Percentiles rank a stretch among this genome's conserved stretches.
Evolutionary conservation across 2,888 invertebrate genomes (phyloP).

Genomic region (Vesta saturnalis): DNA sequence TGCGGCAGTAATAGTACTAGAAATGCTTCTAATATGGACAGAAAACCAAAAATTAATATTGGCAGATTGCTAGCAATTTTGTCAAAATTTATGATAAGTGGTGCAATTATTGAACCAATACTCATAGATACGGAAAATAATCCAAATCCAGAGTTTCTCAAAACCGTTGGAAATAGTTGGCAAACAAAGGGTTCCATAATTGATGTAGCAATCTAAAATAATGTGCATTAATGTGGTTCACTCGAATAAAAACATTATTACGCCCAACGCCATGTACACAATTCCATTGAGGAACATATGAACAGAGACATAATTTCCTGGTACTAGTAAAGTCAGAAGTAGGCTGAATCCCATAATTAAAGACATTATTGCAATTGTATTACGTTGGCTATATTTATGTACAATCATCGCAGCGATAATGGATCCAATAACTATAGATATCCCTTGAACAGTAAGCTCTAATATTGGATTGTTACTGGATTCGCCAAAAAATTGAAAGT

Average conservation of each 20-base stretch:
- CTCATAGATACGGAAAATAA: conserved; percentile 81
- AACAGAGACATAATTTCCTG: neutral
- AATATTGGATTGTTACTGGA: neutral
- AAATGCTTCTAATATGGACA: neutral
- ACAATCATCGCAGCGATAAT: neutral
- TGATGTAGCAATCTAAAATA: conserved; percentile 82
- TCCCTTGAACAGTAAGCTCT: neutral
- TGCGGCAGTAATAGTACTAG: neutral
- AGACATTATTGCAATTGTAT: neutral
- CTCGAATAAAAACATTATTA: neutral
- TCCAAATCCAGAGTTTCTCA: conserved; percentile 87
- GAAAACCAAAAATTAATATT: neutral
- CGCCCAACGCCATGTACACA: neutral
- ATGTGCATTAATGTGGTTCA: neutral
- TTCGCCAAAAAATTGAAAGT: neutral
- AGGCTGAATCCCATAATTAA: neutral
- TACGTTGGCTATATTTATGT: neutral
- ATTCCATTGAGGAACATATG: neutral
- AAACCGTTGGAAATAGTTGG: conserved; percentile 89
- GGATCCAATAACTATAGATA: neutral
- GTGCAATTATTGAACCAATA: neutral
- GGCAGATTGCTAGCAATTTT: neutral
- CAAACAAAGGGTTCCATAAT: conserved; percentile 88
- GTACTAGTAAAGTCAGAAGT: neutral
- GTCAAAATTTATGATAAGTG: neutral